Evolutionary conservation across 2,797 vertebrate genomes (phyloP).

Genomic region (Lemur catta): DNA sequence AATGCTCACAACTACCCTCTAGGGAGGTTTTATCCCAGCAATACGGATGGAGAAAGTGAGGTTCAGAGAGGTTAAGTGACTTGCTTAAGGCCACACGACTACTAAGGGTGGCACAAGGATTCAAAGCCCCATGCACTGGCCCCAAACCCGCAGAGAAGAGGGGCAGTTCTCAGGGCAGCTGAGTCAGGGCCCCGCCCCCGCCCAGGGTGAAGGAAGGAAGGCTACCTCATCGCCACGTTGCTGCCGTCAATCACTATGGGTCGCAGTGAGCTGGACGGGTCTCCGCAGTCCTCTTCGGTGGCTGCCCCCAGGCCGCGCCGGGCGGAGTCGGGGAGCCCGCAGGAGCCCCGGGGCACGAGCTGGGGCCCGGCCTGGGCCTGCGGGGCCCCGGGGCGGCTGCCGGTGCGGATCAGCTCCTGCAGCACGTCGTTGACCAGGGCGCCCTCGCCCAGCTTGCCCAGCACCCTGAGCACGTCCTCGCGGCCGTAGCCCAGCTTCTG

Average conservation of each 20-base stretch:
- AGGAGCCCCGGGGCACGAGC: slow-evolving; percentile 88
- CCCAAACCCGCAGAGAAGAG: not conserved
- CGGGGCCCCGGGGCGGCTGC: slow-evolving; percentile 79
- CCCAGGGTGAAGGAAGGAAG: not conserved
- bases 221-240: slow-evolving; percentile 96
- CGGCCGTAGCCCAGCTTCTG: slow-evolving; percentile 91
- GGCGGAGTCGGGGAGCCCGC: not conserved
- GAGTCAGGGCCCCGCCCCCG: not conserved
- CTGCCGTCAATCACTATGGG: slow-evolving; percentile 94
- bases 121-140: not conserved
- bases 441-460: slow-evolving; percentile 87
- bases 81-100: not conserved
- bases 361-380: slow-evolving; percentile 67
- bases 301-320: not conserved
- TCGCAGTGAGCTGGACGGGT: slow-evolving; percentile 79
- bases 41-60: not conserved
- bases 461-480: slow-evolving; percentile 88
- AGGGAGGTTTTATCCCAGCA: not conserved
- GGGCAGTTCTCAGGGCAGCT: not conserved
- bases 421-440: slow-evolving; percentile 94
- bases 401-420: slow-evolving; percentile 92
- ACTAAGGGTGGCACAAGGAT: no score
- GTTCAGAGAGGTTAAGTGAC: not conserved
- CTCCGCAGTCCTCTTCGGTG: slow-evolving; percentile 70
- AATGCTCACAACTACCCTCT: not conserved